Evolutionary conservation across 2,888 invertebrate genomes (phyloP), one percentile per base, ranked within the genome.

Genomic region (Scaptomyza reducta): DNA sequence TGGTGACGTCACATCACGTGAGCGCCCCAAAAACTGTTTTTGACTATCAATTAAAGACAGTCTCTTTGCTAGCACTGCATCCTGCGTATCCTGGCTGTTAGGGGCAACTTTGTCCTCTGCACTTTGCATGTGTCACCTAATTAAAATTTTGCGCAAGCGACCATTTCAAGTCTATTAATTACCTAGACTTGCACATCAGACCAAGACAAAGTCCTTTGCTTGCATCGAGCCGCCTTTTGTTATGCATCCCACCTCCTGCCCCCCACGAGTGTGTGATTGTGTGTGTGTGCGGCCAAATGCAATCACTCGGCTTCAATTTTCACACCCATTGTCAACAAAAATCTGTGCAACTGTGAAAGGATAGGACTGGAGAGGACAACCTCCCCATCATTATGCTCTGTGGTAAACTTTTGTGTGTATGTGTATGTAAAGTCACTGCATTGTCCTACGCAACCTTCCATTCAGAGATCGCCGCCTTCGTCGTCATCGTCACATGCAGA

Each of bases 251-350:
- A 14, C 33, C 35, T 5, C 16, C 46, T 29, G 22, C 5, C 3
- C 22, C 22, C 3, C 3, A 42, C 22, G 29, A 40, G n/a, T 49
- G 55, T 47, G 35, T 49, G 14, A 9, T 6, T 16, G 16, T 62
- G 50, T 38, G 38, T 38, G 14, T 14, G 14, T 40, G 44, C 46
- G 73, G 54, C 59, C 74, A 86, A 83, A 79, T 87, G 84, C 85
- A 84, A 87, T 84, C 87, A 87, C 87, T 87, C 79, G 85, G 85
- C 85, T 84, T 84, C 85, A 84, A 84, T 84, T 84, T 84, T 87
- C 87, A 84, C 87, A 84, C 79, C 73, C 87, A 84, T 87, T 84
- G 84, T 84, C 84, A 87, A 83, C 84, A 87, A 86, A 80, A 86
- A 86, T 84, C 81, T 83, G 78, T 80, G 80, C 75, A 73, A 57